Evolutionary conservation across 1,140 invertebrate species (phyloP).

Genomic region (Reticulitermes speratus): DNA sequence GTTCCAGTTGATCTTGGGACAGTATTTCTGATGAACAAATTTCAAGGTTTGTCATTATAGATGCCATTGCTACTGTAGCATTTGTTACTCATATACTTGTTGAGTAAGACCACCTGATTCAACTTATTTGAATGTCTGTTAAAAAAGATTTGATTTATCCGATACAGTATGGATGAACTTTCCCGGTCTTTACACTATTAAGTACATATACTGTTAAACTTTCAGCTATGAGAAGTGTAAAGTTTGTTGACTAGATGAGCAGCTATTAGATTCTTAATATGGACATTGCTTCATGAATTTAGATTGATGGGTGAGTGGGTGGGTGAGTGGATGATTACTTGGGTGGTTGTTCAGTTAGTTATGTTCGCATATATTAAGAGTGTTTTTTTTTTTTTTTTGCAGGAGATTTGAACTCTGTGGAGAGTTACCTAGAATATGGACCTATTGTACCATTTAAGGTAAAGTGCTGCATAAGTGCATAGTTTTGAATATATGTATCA

Average conservation of each 20-base stretch:
- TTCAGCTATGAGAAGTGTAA: no score
- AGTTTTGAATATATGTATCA: not conserved
- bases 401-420: constrained; percentile 73
- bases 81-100: not conserved
- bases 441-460: not conserved
- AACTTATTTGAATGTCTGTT: no score
- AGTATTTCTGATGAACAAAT: constrained; percentile 70
- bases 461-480: not conserved
- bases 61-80: not conserved
- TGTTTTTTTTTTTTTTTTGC: constrained; percentile 37
- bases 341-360: no score
- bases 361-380: not conserved
- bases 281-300: no score
- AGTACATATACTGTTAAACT: no score
- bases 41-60: constrained; percentile 57
- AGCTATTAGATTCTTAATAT: no score
- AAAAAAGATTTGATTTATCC: no score
- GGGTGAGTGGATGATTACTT: no score
- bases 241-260: no score
- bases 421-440: constrained; percentile 62
- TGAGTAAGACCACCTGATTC: not conserved
- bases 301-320: no score
- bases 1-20: constrained; percentile 86
- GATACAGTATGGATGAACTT: no score
- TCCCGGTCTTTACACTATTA: no score